phyloP scores from a whole-genome alignment of 2,113 vertebrate genomes.

The Hassar affinis region DNA sequence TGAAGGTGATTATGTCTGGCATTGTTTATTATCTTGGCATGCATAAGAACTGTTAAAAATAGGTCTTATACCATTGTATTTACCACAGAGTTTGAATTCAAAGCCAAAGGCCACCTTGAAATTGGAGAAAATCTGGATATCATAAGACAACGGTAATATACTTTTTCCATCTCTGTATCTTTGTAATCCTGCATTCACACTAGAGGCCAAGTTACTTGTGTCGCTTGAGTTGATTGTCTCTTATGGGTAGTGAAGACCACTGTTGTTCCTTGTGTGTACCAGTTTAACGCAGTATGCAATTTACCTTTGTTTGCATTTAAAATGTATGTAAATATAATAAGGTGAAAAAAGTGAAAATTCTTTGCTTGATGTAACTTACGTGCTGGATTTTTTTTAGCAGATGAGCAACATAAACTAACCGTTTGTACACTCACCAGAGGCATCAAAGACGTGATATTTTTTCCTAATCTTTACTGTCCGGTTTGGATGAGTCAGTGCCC shows the following conservation, averaged over 20 bases:
- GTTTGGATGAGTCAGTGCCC: too few species aligned
- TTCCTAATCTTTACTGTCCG: too few species aligned
- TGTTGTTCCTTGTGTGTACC: not conserved
- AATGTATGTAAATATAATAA: not conserved
- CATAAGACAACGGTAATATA: slow-evolving; percentile 84
- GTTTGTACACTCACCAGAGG: too few species aligned
- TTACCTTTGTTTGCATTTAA: too few species aligned
- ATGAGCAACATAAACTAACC: too few species aligned
- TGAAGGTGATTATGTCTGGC: not conserved
- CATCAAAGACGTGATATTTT: too few species aligned
- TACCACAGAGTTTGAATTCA: slow-evolving; percentile 80
- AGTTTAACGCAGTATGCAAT: not conserved
- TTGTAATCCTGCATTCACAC: not conserved
- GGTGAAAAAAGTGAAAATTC: not conserved
- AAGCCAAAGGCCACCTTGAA: slow-evolving; percentile 81
- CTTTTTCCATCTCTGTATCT: not conserved
- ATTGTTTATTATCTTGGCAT: not conserved
- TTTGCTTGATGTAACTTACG: too few species aligned
- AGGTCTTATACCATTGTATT: not conserved
- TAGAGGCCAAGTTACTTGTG: not conserved
- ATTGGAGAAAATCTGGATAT: slow-evolving; percentile 84
- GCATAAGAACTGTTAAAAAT: not conserved
- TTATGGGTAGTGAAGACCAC: not conserved
- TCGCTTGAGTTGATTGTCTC: not conserved
- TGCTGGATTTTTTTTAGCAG: too few species aligned